phyloP scores from a whole-genome alignment of 1,140 invertebrate species.

The Drosophila sproati region DNA sequence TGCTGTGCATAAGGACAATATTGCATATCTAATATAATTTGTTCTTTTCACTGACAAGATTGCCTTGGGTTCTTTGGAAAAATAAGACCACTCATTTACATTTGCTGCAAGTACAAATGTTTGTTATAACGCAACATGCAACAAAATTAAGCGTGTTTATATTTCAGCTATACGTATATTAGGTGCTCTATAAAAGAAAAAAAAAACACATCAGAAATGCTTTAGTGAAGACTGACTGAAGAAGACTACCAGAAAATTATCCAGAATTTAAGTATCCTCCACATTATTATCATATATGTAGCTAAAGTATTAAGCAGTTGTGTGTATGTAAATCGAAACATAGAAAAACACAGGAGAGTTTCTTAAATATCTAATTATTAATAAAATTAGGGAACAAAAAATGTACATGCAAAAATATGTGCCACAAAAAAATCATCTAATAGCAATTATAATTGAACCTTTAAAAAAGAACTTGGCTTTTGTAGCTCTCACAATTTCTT shows the following conservation, averaged over 20 bases:
- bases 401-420: neutral
- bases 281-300: neutral
- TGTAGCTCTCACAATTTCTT: neutral
- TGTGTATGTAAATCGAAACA: neutral
- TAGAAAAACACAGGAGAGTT: too few relatives aligned
- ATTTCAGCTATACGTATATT: too few relatives aligned
- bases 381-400: neutral
- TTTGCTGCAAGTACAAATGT: neutral
- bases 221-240: neutral
- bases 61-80: neutral
- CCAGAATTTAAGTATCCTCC: neutral
- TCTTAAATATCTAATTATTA: too few relatives aligned
- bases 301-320: too few relatives aligned
- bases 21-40: neutral
- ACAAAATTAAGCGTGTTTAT: neutral
- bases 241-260: neutral
- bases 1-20: constrained; percentile 31
- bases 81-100: neutral
- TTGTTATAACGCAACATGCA: constrained; percentile 10
- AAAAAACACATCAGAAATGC: neutral
- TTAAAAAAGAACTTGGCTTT: neutral
- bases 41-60: neutral
- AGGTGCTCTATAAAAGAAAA: too few relatives aligned
- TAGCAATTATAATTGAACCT: neutral
- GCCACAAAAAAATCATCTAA: neutral